A percentile compares a stretch with the other conserved stretches of the same genome.
These are phyloP conservation scores for Sphaeramia orbicularis DNA, from an alignment of 2,797 vertebrate genomes.

Conservation along the genomic window DNA sequence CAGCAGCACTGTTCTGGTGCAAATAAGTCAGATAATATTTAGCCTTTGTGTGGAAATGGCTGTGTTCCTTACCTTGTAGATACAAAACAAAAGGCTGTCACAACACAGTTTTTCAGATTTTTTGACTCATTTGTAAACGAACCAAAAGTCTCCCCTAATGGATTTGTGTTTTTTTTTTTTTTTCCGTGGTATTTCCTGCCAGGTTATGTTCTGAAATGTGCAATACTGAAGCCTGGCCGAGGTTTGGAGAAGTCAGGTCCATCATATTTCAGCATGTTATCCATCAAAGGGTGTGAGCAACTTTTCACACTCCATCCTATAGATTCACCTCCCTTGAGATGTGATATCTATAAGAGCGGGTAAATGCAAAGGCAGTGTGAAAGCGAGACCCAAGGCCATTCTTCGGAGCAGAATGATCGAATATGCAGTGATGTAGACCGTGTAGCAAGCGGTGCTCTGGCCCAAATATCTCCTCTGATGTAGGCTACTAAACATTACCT, in stretches of 20 bases:
- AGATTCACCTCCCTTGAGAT: constrained; percentile 43
- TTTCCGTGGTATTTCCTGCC: constrained; percentile 16
- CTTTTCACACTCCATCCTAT: constrained; percentile 71
- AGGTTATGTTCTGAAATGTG: not conserved
- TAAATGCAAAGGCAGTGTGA: constrained; percentile 67
- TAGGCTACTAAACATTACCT: constrained; percentile 61
- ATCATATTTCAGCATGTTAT: constrained; percentile 43
- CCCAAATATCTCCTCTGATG: constrained; percentile 60
- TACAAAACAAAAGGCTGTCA: constrained; percentile 12
- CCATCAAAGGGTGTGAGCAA: constrained; percentile 63
- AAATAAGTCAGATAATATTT: not conserved
- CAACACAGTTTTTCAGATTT: constrained; percentile 18
- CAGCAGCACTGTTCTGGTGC: constrained; percentile 22
- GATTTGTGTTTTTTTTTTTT: not conserved
- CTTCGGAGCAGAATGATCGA: constrained; percentile 52
- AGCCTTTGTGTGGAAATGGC: not conserved
- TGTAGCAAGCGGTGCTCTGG: constrained; percentile 44
- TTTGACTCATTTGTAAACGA: constrained; percentile 34
- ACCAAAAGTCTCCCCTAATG: constrained; percentile 27
- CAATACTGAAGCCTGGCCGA: constrained; percentile 18
- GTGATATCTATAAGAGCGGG: constrained; percentile 55
- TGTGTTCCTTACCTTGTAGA: not conserved
- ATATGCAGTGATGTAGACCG: constrained; percentile 53
- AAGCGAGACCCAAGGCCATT: constrained; percentile 55
- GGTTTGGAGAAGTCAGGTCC: constrained; percentile 18